These are phyloP conservation scores for Eulemur coronatus DNA, from an alignment of 2,797 vertebrate genomes.

Conservation along the genomic window DNA sequence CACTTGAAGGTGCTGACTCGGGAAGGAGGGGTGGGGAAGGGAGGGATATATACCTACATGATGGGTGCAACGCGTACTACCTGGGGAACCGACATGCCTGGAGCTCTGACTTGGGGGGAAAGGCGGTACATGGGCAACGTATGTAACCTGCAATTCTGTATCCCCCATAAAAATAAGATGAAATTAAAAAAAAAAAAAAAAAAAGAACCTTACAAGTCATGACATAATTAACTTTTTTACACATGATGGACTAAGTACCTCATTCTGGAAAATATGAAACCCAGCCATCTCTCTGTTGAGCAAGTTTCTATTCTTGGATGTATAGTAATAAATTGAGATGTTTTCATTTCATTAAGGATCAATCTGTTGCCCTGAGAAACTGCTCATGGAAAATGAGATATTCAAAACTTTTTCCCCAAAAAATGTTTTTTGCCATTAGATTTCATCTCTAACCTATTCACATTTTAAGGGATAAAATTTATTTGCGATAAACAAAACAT, in stretches of 20 bases:
- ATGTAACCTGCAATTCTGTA: too few species aligned
- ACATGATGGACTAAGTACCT: neutral
- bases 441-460: neutral
- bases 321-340: neutral
- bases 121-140: too few species aligned
- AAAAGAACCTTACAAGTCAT: too few species aligned
- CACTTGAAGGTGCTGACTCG: too few species aligned
- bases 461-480: neutral
- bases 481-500: neutral
- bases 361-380: neutral
- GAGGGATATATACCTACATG: too few species aligned
- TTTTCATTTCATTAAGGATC: constrained; percentile 29
- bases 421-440: neutral
- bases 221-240: neutral
- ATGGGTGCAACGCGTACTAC: too few species aligned
- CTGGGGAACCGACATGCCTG: too few species aligned
- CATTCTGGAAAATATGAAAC: constrained; percentile 41
- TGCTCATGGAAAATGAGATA: neutral
- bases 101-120: too few species aligned
- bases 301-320: neutral
- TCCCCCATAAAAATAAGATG: too few species aligned
- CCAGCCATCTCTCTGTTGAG: neutral
- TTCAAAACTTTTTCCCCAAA: neutral
- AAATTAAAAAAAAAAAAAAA: too few species aligned
- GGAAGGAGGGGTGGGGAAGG: too few species aligned